These are phyloP conservation scores for Petrocephalus schoutedeni DNA, from an alignment of 2,797 vertebrate species.

Conservation along the genomic window DNA sequence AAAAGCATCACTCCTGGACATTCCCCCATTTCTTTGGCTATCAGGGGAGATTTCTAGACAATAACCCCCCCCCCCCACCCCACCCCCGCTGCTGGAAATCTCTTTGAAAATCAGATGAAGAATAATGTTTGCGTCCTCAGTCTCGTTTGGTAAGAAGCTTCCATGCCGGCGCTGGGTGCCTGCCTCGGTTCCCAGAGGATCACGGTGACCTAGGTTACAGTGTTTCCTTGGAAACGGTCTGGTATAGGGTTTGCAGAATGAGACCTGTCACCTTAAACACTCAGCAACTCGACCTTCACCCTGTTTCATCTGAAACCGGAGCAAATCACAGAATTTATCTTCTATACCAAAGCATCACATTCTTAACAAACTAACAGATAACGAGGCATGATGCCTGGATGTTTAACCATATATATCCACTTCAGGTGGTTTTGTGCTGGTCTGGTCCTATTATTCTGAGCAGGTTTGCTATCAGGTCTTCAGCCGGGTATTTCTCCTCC, in stretches of 20 bases:
- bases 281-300: not conserved
- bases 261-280: not conserved
- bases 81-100: not conserved
- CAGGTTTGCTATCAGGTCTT: not conserved
- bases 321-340: not conserved
- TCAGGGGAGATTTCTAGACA: too few relatives aligned
- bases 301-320: not conserved
- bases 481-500: not conserved
- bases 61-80: not conserved
- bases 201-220: not conserved
- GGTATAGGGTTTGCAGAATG: not conserved
- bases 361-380: not conserved
- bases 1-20: too few relatives aligned
- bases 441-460: not conserved
- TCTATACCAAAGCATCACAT: not conserved
- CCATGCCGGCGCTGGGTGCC: not conserved
- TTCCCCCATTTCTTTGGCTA: too few relatives aligned
- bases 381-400: not conserved
- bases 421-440: not conserved
- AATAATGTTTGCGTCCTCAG: not conserved
- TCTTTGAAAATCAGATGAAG: not conserved
- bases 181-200: not conserved
- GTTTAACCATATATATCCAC: not conserved
- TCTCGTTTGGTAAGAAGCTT: not conserved
- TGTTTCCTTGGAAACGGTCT: conserved; percentile 9